phyloP scores from a whole-genome alignment of 2,888 invertebrate species.

The Eurois occulta region DNA sequence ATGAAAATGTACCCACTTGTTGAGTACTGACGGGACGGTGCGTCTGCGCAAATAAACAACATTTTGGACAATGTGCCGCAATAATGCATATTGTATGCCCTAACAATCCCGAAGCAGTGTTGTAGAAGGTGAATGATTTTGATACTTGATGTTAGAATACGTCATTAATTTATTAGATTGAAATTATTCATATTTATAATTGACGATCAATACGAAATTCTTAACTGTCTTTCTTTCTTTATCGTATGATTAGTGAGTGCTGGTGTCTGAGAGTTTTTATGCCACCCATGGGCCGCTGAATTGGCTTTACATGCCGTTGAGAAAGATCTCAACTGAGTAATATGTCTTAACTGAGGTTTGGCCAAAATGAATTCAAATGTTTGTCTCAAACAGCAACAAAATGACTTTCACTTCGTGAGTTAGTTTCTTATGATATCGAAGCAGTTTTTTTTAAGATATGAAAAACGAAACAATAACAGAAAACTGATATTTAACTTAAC shows the following conservation, averaged over 20 bases:
- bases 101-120: constrained; percentile 68
- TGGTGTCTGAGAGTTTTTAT: too few relatives aligned
- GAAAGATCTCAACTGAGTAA: too few relatives aligned
- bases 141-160: constrained; percentile 70
- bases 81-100: constrained; percentile 86
- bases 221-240: neutral
- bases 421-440: neutral
- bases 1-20: constrained; percentile 67
- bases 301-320: neutral
- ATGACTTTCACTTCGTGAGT: neutral
- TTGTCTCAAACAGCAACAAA: neutral
- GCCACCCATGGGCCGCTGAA: too few relatives aligned
- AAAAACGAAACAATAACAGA: neutral
- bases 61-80: constrained; percentile 81
- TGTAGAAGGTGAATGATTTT: constrained; percentile 64
- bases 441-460: neutral
- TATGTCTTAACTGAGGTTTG: neutral
- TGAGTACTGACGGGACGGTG: constrained; percentile 70
- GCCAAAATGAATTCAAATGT: neutral
- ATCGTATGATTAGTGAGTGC: neutral
- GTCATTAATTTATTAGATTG: neutral
- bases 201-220: neutral
- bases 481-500: neutral
- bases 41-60: constrained; percentile 81
- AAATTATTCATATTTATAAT: neutral